These are phyloP conservation scores for Conus canariensis DNA, from an alignment of 2,888 invertebrate species.

Conservation along the genomic window DNA sequence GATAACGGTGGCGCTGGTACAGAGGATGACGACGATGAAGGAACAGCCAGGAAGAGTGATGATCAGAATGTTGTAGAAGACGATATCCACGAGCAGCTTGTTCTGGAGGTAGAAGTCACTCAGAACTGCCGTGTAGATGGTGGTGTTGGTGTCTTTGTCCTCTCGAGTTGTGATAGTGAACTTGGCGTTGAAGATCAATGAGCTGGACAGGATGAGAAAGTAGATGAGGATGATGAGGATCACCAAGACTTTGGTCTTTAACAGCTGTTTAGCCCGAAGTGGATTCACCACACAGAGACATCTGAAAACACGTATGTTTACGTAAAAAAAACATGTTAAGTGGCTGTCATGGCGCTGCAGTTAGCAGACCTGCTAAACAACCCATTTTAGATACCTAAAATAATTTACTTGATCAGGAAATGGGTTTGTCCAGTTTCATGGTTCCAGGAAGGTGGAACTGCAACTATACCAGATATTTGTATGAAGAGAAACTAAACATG, in stretches of 20 bases:
- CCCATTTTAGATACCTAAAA: too few species aligned
- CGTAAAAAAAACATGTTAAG: not conserved
- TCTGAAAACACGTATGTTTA: not conserved
- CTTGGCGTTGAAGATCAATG: conserved; percentile 35
- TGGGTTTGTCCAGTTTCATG: too few species aligned
- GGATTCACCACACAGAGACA: conserved; percentile 37
- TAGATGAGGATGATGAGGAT: conserved; percentile 32
- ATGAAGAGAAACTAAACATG: too few species aligned
- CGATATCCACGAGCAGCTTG: conserved; percentile 29
- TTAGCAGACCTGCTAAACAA: too few species aligned
- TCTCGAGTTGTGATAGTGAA: not conserved
- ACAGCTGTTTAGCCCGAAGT: conserved; percentile 16
- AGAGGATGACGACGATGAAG: conserved; percentile 35
- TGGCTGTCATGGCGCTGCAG: too few species aligned
- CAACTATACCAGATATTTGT: too few species aligned
- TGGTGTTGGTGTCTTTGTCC: not conserved
- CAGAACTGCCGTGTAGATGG: not conserved
- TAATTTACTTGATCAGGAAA: too few species aligned
- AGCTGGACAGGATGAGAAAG: conserved; percentile 31
- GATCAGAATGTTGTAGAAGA: conserved; percentile 40
- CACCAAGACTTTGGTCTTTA: conserved; percentile 31
- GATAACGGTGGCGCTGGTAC: conserved; percentile 20
- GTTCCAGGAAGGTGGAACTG: too few species aligned
- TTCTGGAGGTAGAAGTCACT: conserved; percentile 32
- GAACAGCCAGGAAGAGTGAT: conserved; percentile 24